These are phyloP conservation scores for Numenius arquata DNA, from an alignment of 2,113 vertebrate species.

Conservation along the genomic window DNA sequence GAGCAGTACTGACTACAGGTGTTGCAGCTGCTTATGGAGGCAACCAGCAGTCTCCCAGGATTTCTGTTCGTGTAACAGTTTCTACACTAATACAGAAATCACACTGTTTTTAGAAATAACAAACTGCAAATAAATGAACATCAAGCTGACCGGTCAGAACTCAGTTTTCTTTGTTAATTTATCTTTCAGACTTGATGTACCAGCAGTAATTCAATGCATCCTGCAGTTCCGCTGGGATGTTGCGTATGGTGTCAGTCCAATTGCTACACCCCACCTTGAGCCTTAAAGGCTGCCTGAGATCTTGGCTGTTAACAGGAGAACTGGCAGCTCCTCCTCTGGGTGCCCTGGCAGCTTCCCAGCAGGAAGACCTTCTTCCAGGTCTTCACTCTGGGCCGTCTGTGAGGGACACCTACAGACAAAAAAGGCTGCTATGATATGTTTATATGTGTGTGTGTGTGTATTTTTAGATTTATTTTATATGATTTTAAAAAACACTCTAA, in stretches of 20 bases:
- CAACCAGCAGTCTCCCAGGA: not conserved
- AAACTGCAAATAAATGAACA: not conserved
- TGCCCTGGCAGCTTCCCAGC: not conserved
- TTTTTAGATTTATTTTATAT: not conserved
- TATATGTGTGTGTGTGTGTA: not conserved
- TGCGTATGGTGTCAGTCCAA: accelerated
- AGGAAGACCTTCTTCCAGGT: not conserved
- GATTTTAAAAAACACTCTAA: not conserved
- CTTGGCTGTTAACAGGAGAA: not conserved
- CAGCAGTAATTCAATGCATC: not conserved
- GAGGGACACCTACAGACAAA: not conserved
- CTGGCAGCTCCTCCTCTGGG: not conserved
- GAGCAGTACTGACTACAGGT: not conserved
- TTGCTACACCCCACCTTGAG: not conserved
- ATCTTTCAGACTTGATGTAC: not conserved
- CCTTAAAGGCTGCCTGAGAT: not conserved
- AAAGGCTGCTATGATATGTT: accelerated
- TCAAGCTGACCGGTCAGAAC: not conserved
- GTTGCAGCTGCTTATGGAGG: not conserved
- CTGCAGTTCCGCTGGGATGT: not conserved
- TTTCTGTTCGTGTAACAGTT: not conserved
- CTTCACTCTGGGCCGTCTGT: not conserved
- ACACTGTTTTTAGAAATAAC: not conserved
- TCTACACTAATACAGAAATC: not conserved
- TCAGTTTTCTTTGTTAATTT: not conserved